phyloP scores from a whole-genome alignment of 2,888 invertebrate genomes.

The Brachylomia viminalis region DNA sequence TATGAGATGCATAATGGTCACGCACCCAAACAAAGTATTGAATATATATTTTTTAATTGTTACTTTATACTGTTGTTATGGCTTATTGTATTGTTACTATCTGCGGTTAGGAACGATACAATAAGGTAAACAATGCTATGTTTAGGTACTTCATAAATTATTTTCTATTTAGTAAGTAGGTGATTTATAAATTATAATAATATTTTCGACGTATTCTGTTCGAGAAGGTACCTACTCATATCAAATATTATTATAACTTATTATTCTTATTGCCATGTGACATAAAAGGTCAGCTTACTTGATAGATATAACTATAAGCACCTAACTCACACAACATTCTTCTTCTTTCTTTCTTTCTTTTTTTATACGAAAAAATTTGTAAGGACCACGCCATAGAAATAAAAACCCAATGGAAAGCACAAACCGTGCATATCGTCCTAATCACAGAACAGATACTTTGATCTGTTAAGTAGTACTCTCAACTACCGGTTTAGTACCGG shows the following conservation, averaged over 20 bases:
- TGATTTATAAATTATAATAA: not conserved
- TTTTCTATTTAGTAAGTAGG: not conserved
- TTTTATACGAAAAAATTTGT: no score
- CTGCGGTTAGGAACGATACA: conserved; percentile 1
- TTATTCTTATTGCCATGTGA: not conserved
- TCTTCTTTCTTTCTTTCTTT: no score
- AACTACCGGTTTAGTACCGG: no score
- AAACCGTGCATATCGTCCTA: no score
- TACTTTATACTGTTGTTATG: conserved; percentile 9
- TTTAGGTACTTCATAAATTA: not conserved
- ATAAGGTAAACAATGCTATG: not conserved
- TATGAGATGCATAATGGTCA: not conserved
- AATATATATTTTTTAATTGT: no score
- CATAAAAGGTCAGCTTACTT: no score
- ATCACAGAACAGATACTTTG: no score
- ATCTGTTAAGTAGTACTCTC: no score
- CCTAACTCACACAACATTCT: no score
- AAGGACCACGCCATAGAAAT: no score
- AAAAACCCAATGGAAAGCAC: no score
- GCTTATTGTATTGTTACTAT: not conserved
- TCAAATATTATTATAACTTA: not conserved
- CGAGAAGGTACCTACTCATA: not conserved
- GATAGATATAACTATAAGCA: no score
- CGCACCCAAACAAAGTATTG: conserved; percentile 1
- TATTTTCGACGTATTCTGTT: not conserved